Evolutionary conservation across 2,113 vertebrate genomes (phyloP), one percentile per base, ranked within the genome.

Genomic region (Grammomys surdaster): DNA sequence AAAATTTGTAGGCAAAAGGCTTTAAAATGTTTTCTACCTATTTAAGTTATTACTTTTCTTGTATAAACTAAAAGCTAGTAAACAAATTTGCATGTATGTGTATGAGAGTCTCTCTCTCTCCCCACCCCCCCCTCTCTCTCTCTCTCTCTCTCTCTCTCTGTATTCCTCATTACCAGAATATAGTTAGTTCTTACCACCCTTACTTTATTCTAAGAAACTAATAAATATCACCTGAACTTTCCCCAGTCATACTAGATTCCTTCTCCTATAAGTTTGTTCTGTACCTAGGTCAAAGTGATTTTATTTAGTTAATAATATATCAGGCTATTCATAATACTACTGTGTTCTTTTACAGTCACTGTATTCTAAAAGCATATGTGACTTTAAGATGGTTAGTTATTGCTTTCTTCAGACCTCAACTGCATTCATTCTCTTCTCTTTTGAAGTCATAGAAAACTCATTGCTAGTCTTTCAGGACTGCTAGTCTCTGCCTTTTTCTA

Each of bases 1-100:
- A 51, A 31, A 89, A 28, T 14, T 51, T 69, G 33, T 60, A 69
- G 33, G 58, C 65, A 40, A 88, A 65, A 43, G 28, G n/a, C 73
- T 91, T 28, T 95, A 85, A 91, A 91, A 88, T 93, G 4, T 76
- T 82, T 51, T 93, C 65, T 88, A 75, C 40, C 5, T 48, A 65
- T 88, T 88, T 73, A 87, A 82, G 65, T 77, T 70, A 56, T 33
- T 86, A 48, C 60, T 77, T 77, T 93, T 93, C 3, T 94, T 78
- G 36, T 84, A 8, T 65, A 96, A 58, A 65, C 40, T 63, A 70
- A 92, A 95, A 88, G 77, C 60, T 85, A 51, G 31, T 33, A 33
- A 60, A 7, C 48, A 46, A 43, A 26, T 46, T 26, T 43, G 43
- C 40, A 43, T 76, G 22, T 7, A 20, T 73, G 36, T 76, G 40